Conservation (phyloP, 2,888 invertebrate genomes). For the Xestia xanthographa region DNA sequence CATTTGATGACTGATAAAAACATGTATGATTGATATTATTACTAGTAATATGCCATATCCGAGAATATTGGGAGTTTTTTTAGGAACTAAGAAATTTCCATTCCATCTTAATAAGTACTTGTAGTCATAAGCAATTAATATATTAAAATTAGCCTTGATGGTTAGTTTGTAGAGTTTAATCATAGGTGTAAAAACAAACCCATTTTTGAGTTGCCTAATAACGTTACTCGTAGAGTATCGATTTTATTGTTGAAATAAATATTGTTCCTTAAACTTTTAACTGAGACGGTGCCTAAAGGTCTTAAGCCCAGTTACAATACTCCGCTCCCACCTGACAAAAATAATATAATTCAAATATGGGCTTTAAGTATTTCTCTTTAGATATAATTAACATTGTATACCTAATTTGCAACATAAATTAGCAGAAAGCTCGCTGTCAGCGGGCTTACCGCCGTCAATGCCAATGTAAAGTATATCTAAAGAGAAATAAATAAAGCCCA, state of each 20-base stretch:
- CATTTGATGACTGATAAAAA: not conserved
- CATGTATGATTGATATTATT: not conserved
- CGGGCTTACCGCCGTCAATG: no score
- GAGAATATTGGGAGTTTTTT: not conserved
- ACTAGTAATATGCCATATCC: not conserved
- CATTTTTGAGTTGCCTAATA: not conserved
- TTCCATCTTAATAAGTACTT: not conserved
- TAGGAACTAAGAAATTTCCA: not conserved
- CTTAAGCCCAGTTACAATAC: no score
- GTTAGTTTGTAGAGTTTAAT: slow-evolving; percentile 9
- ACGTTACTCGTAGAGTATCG: not conserved
- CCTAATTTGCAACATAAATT: no score
- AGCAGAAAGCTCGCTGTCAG: no score
- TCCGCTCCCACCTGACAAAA: no score
- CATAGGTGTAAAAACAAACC: not conserved
- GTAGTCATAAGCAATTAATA: slow-evolving; percentile 6
- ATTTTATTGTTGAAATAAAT: not conserved
- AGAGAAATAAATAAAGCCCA: no score
- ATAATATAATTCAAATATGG: no score
- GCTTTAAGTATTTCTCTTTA: no score
- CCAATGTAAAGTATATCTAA: no score
- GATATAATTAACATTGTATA: no score
- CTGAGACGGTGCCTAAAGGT: no score
- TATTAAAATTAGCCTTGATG: not conserved
- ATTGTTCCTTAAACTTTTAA: not conserved